Base-by-base conservation (phyloP, 2,113 vertebrate species). In the Ranitomeya imitator region DNA sequence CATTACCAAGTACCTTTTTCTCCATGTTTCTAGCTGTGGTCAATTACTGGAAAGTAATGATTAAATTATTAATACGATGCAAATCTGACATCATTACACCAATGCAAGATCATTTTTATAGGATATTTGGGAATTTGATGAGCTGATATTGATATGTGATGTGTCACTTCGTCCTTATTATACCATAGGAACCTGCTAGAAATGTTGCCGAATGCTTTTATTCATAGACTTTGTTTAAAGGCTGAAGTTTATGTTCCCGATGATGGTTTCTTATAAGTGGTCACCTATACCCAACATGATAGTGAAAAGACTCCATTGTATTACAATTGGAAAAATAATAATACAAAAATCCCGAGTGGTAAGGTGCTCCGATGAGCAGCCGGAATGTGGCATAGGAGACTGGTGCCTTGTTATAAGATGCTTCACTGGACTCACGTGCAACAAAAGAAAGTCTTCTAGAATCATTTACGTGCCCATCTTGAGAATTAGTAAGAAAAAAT, bases 371-470 rank as follows among this genome's bases (percentile, higher is more conserved):
- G 21, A 23, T 87, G 86, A 23, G 69, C 78, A 71, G 61, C 51
- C 79, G 86, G 86, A 87, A 87, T 87, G 86, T 80, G 63, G 51
- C 71, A 80, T 55, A 55, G 55, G 85, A 79, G 60, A 80, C 19
- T 16, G 10, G 19, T 6, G 26, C 61, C 21, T 12, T 26, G 79
- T 67, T 69, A 83, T 69, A 23, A 65, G 61, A 83, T 54, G 63
- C 51, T 21, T 52, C 63, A 31, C 3, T n/a, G 23, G 63, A n/a
- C 54, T n/a, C 12, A 16, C 73, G 23, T 3, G 18, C n/a, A 18
- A 61, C 11, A 61, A 31, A 54, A 52, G 51, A 18, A 7, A 55
- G 26, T 55, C 26, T 26, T 15, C 54, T n/a, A 26, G 7, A 51
- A 67, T 79, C 85, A 69, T 19, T 14, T 63, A 5, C 13, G 57